Evolutionary conservation across 2,797 vertebrate species (phyloP), one percentile per base, ranked within the genome.

Genomic region (Allobates femoralis): DNA sequence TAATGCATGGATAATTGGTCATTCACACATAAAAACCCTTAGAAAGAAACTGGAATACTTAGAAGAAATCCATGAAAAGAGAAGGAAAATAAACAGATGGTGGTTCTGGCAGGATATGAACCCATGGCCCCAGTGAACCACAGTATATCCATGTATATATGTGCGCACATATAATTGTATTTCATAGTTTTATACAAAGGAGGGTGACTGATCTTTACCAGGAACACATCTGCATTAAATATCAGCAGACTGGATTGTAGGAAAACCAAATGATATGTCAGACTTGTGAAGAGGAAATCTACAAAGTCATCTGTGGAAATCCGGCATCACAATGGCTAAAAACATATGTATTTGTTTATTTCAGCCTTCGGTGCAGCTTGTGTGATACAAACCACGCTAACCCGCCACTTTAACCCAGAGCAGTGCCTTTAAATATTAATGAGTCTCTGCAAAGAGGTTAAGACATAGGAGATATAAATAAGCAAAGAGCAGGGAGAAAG

Each of bases 401-500:
- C 15, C n/a, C 12, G n/a, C 15, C 64, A 41, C 53, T 73, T 73
- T 82, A 34, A 77, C 71, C 79, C 19, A 73, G 26, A 79, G 37
- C n/a, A 30, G 14, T 51, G 34, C 55, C 32, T 46, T 28, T 50
- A 60, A 78, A 74, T 53, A 78, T 51, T 77, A 46, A 84, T 84
- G 67, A 67, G 84, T 80, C 66, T 87, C 4, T 46, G 41, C 41
- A 46, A 46, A 46, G 41, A 46, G 41, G 41, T 87, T 85, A 84
- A 81, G 32, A 81, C 56, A 11, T 62, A 80, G 3, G 50, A 16
- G 14, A 81, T 84, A 84, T 81, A 84, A 87, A 81, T 83, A 83
- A 83, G 77, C 46, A 81, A 84, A 58, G 50, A 81, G 58, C 19
- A 16, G 51, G 69, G 67, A 76, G 82, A 80, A 58, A 26, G 86